These are phyloP conservation scores for Calyptommatus sinebrachiatus DNA, from an alignment of 2,113 vertebrate species.

Conservation along the genomic window DNA sequence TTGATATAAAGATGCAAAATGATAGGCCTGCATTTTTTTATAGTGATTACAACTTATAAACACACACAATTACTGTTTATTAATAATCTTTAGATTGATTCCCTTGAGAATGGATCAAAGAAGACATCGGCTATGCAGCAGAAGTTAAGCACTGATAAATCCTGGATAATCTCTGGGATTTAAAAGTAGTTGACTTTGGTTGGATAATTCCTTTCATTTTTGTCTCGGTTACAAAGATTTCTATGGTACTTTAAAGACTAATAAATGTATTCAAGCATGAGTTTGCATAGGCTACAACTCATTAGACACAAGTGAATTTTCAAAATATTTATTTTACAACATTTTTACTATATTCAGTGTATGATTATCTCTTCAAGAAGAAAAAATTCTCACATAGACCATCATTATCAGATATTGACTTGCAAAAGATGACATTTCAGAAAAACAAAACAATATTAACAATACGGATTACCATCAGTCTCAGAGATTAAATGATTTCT, in stretches of 20 bases:
- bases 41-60: neutral
- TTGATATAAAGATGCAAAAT: neutral
- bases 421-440: constrained; percentile 14
- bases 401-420: neutral
- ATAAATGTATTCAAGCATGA: neutral
- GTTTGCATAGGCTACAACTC: neutral
- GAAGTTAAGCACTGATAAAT: neutral
- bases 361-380: constrained; percentile 1
- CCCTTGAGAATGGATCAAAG: neutral
- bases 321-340: constrained; percentile 15
- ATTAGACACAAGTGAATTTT: constrained; percentile 10
- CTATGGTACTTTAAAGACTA: neutral
- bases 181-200: neutral
- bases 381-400: neutral
- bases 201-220: neutral
- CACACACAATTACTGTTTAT: neutral
- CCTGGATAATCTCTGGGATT: neutral
- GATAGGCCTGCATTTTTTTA: neutral
- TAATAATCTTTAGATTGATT: neutral
- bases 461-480: neutral
- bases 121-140: neutral
- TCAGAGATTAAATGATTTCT: neutral
- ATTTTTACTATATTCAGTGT: neutral
- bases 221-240: neutral
- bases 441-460: neutral